Evolutionary conservation across 1,140 invertebrate genomes (phyloP).

Genomic region (Heliconius himera): DNA sequence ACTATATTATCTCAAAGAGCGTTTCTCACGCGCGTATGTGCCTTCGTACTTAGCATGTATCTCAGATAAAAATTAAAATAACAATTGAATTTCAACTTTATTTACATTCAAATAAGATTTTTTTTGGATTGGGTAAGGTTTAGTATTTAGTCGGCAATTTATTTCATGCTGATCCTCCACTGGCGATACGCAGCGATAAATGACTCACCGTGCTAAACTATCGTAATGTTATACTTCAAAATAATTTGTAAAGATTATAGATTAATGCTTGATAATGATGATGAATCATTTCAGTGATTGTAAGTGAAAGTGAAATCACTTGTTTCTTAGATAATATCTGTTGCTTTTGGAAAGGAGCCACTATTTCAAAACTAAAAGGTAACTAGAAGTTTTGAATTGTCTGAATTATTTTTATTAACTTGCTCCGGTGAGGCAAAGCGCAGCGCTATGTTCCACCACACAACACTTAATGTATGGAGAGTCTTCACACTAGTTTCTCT

Average conservation of each 20-base stretch:
- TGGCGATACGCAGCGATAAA: not conserved
- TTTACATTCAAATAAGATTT: not conserved
- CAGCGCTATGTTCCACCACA: too few relatives aligned
- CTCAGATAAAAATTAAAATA: constrained; percentile 10
- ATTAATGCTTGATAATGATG: not conserved
- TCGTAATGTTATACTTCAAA: not conserved
- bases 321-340: too few relatives aligned
- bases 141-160: constrained; percentile 59
- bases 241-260: constrained; percentile 11
- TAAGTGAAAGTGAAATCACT: not conserved
- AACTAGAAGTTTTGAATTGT: too few relatives aligned
- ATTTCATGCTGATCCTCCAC: constrained; percentile 45
- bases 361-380: too few relatives aligned
- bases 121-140: constrained; percentile 26
- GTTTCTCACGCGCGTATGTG: constrained; percentile 50
- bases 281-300: not conserved
- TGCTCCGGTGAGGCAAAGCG: too few relatives aligned
- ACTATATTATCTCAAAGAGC: constrained; percentile 48
- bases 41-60: constrained; percentile 26
- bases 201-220: not conserved
- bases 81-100: constrained; percentile 30
- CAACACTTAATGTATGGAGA: too few relatives aligned
- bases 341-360: too few relatives aligned
- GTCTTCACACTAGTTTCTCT: too few relatives aligned
- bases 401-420: too few relatives aligned